Base-by-base conservation (phyloP, 2,113 vertebrate genomes). In the Climacteris rufus region DNA sequence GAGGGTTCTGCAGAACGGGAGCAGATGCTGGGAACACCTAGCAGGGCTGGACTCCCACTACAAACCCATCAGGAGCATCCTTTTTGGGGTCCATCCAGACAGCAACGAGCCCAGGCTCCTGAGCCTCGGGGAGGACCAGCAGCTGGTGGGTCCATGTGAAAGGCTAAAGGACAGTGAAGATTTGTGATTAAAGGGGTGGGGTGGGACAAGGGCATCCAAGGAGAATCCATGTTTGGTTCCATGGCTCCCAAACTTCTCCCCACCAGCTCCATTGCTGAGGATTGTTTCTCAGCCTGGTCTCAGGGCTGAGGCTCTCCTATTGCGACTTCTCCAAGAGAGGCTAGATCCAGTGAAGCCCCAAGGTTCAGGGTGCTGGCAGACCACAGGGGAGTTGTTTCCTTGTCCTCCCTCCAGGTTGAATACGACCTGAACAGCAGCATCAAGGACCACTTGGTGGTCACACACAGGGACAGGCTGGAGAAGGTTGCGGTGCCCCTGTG, bases 41-140 rank as follows among this genome's bases (percentile, higher is more conserved):
- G 99, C 98, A 30, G 98, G 98, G 44, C 97, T 99, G n/a, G 91
- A 90, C 2, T 98, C 99, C 39, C 99, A 99, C 93, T 99, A 98
- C 97, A 98, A 98, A 83, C 98, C 97, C 87, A 99, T 99, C 87
- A 97, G 83, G 87, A 98, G 97, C 91, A 97, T 99, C 90, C 97
- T 99, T 39, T 99, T 99, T 22, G 99, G 99, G 45, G 94, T 99
- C 24, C 95, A 98, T 59, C 85, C 98, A 40, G 99, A 98, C 91
- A 98, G 97, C 89, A 96, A 94, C 0, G 72, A 98, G 72, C 98
- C 99, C 25, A 94, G 99, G n/a, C 98, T 99, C 49, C 97, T 99
- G 74, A 99, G 99, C 92, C 98, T 99, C 3, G 99, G 99, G 31
- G 97, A 96, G 94, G 99, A 99, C 95, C 93, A 98, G 39, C 96